Evolutionary conservation across 2,797 vertebrate genomes (phyloP).

Genomic region (Coregonus ussuriensis): DNA sequence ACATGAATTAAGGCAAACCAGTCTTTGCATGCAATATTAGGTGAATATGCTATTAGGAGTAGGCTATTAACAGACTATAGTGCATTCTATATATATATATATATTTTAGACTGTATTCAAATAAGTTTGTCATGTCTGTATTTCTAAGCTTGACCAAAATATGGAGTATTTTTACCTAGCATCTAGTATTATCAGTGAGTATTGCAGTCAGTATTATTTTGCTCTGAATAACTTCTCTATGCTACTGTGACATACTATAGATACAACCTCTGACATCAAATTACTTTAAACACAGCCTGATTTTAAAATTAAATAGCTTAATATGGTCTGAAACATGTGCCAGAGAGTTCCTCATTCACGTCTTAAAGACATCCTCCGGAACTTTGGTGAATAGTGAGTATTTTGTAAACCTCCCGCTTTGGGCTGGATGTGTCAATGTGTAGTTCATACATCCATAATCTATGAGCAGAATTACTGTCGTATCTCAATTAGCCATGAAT

Average conservation of each 20-base stretch:
- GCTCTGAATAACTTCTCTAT: neutral
- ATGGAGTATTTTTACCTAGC: slow-evolving; percentile 32
- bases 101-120: neutral
- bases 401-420: too few species aligned
- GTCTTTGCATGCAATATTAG: neutral
- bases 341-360: too few species aligned
- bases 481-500: too few species aligned
- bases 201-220: neutral
- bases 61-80: neutral
- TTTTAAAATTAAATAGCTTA: neutral
- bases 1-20: slow-evolving; percentile 42
- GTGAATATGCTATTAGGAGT: neutral
- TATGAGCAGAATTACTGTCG: too few species aligned
- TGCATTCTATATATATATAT: neutral
- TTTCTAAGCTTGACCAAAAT: slow-evolving; percentile 50
- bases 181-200: neutral
- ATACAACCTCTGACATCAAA: neutral
- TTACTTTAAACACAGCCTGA: neutral
- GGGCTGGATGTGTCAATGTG: too few species aligned
- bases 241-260: neutral
- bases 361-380: too few species aligned
- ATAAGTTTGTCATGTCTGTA: neutral
- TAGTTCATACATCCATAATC: too few species aligned
- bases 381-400: too few species aligned
- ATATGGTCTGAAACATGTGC: neutral